Evolutionary conservation across 2,888 invertebrate genomes (phyloP), one percentile per base, ranked within the genome.

Genomic region (Stramonita haemastoma): DNA sequence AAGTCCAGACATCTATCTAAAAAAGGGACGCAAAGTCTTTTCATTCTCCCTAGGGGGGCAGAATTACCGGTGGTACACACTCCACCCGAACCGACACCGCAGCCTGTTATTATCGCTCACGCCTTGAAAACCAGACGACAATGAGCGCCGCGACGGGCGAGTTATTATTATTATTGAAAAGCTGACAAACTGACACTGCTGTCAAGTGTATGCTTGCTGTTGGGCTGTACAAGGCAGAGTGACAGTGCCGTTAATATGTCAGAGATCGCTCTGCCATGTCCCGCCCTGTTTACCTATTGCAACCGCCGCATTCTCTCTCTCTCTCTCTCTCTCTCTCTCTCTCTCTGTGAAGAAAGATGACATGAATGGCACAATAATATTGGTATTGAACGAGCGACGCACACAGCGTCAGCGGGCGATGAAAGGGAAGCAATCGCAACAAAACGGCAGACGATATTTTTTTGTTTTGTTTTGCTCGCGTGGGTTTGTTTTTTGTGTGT

Each of bases 351-450:
- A 26, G 46, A 79, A 79, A 19, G 79, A 79, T 29, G 79, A 34
- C 79, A 22, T 34, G 32, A 79, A 34, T 34, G 29, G 79, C 29
- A 79, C 79, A 79, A 79, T 60, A 60, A 60, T 15, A 60, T 79
- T 34, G 73, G n/a, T 73, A 73, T 73, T 11, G 73, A 73, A 79
- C 34, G 8, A 79, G 17, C 15, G 19, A 5, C 15, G 32, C n/a
- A 11, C n/a, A 5, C 4, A n/a, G 73, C 73, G 29, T 29, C 73
- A 73, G n/a, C 34, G 79, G 70, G 26, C 79, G 79, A 32, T 79
- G 79, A 17, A 79, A 79, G 79, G 79, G 79, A 79, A 34, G 32
- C 34, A 79, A 79, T 79, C 79, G 34, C 79, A 73, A n/a, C 22
- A 66, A 66, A 66, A 26, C 22, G 15, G 19, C 66, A 66, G 66